Percentiles rank a stretch among this genome's conserved stretches.
Conservation (phyloP, 2,113 vertebrate species). For the Lonchura striata region DNA sequence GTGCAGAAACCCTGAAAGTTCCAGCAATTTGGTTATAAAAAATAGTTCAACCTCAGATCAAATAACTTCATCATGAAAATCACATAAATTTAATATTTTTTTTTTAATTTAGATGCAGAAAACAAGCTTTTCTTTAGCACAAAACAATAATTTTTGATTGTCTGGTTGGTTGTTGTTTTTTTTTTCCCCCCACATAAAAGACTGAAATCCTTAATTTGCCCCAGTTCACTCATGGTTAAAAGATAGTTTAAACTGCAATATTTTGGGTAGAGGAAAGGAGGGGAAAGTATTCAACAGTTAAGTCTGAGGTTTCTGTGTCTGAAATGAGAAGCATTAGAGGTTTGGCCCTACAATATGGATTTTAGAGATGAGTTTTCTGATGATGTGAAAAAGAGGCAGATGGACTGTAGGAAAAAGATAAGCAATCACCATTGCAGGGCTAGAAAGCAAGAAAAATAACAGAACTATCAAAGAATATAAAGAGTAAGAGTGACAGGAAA, state of each 20-base stretch:
- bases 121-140: not conserved
- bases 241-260: not conserved
- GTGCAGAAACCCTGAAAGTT: not conserved
- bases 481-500: not conserved
- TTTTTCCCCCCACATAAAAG: not conserved
- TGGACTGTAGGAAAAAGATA: not conserved
- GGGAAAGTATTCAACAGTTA: not conserved
- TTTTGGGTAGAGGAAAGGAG: not conserved
- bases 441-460: conserved; percentile 8
- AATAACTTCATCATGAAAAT: not conserved
- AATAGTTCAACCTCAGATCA: not conserved
- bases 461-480: not conserved
- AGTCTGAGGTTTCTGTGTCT: not conserved
- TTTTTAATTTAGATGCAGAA: not conserved
- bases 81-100: not conserved
- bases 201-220: not conserved
- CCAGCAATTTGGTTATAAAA: not conserved
- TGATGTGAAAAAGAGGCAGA: not conserved
- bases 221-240: not conserved
- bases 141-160: not conserved
- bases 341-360: not conserved
- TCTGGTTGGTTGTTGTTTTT: not conserved
- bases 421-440: not conserved
- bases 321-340: not conserved
- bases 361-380: conserved; percentile 1